Evolutionary conservation across 2,888 invertebrate genomes (phyloP).

Genomic region (Pollenia amentaria): DNA sequence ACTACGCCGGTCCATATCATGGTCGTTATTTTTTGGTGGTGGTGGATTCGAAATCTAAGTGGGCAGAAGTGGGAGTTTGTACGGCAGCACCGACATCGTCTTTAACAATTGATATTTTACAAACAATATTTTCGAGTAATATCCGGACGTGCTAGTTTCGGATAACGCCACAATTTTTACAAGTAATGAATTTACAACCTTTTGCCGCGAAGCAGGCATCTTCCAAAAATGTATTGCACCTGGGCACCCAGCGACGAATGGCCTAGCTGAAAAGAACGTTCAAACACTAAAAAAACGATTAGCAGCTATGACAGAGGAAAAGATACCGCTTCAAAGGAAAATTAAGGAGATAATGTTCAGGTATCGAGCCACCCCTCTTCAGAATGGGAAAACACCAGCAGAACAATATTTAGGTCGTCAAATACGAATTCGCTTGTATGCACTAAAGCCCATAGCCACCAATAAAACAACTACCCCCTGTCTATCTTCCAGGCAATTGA

Average conservation of each 20-base stretch:
- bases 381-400: constrained; percentile 57
- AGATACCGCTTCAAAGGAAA: constrained; percentile 82
- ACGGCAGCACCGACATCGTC: constrained; percentile 54
- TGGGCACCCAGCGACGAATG: too few species aligned
- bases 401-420: constrained; percentile 9
- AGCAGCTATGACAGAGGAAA: constrained; percentile 55
- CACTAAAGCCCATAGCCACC: constrained; percentile 13
- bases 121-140: constrained; percentile 43
- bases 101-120: constrained; percentile 59
- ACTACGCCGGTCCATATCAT: constrained; percentile 21
- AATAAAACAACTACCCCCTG: constrained; percentile 6
- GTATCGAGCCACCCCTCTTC: constrained; percentile 57
- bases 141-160: constrained; percentile 66
- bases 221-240: constrained; percentile 64
- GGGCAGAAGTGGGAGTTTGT: constrained; percentile 43
- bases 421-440: constrained; percentile 40
- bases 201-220: constrained; percentile 26
- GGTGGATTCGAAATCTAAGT: constrained; percentile 27
- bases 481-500: constrained; percentile 34
- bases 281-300: constrained; percentile 50
- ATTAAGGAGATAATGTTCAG: constrained; percentile 44
- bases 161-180: constrained; percentile 67
- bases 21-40: constrained; percentile 20
- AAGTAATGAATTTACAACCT: constrained; percentile 60
- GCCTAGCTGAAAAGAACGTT: too few species aligned